Conservation (phyloP, 2,888 invertebrate genomes). For the Balanococcus diminutus region DNA sequence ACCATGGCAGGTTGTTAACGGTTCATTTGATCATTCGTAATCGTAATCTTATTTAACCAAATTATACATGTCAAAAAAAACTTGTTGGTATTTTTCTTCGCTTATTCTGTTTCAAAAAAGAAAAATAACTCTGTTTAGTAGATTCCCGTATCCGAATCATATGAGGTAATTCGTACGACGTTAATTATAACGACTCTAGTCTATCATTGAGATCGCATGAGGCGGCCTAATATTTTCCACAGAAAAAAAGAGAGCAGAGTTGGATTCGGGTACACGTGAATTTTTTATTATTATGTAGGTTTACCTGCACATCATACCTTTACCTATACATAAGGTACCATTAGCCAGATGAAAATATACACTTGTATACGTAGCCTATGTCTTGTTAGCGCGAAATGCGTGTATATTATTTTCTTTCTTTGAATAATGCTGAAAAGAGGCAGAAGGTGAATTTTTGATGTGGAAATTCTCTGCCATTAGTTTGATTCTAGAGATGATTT, state of each 20-base stretch:
- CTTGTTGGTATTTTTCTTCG: not conserved
- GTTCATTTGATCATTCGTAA: conserved; percentile 37
- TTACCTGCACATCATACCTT: not conserved
- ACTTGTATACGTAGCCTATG: not conserved
- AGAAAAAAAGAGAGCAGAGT: not conserved
- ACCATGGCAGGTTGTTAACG: conserved; percentile 38
- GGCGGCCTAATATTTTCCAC: not conserved
- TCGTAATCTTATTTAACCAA: conserved; percentile 6
- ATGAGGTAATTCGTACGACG: not conserved
- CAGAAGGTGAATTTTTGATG: conserved; percentile 1
- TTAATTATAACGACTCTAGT: not conserved
- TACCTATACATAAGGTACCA: not conserved
- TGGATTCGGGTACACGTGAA: not conserved
- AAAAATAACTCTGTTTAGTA: not conserved
- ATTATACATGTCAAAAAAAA: conserved; percentile 31
- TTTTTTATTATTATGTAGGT: not conserved
- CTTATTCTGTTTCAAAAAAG: not conserved
- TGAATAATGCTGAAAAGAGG: not conserved
- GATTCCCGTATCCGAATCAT: not conserved
- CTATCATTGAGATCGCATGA: not conserved
- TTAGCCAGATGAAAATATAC: not conserved
- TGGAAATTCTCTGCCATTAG: not conserved
- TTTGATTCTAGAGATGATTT: not conserved
- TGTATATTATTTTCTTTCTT: not conserved
- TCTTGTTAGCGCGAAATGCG: not conserved